A percentile compares a stretch with the other conserved stretches of the same genome.
Conservation (phyloP, 1,140 invertebrate genomes). For the Antheraea mylitta region DNA sequence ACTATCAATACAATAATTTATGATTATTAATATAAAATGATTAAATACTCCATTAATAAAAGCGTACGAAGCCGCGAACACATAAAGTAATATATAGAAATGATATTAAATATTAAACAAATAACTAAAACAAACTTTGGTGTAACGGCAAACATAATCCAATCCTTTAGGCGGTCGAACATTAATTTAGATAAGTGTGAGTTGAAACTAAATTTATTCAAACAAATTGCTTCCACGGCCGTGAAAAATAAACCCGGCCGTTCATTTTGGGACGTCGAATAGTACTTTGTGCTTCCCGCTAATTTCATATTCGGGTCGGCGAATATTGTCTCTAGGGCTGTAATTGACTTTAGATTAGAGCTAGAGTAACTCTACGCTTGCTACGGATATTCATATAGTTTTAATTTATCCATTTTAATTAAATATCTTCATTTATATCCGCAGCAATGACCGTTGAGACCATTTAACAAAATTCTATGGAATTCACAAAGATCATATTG, state of each 20-base stretch:
- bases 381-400: not conserved
- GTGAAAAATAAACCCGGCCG: constrained; percentile 26
- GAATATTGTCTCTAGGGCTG: not conserved
- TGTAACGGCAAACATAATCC: constrained; percentile 17
- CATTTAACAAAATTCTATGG: too few relatives aligned
- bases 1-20: too few relatives aligned
- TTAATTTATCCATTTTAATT: not conserved
- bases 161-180: constrained; percentile 32
- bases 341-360: constrained; percentile 1
- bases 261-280: constrained; percentile 1
- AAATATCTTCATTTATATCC: not conserved
- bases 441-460: not conserved
- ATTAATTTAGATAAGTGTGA: constrained; percentile 47
- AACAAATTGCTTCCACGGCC: constrained; percentile 39
- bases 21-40: too few relatives aligned
- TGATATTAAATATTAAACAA: not conserved
- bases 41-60: too few relatives aligned
- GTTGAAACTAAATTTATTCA: constrained; percentile 44
- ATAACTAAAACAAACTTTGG: constrained; percentile 1
- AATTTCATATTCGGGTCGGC: not conserved
- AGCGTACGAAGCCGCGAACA: too few relatives aligned
- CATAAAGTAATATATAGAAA: not conserved
- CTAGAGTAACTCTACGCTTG: not conserved
- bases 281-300: constrained; percentile 9
- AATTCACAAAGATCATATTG: too few relatives aligned